Percentiles rank a stretch among this genome's conserved stretches.
These are phyloP conservation scores for Chrysomela aeneicollis DNA, from an alignment of 2,888 invertebrate species.

Conservation along the genomic window DNA sequence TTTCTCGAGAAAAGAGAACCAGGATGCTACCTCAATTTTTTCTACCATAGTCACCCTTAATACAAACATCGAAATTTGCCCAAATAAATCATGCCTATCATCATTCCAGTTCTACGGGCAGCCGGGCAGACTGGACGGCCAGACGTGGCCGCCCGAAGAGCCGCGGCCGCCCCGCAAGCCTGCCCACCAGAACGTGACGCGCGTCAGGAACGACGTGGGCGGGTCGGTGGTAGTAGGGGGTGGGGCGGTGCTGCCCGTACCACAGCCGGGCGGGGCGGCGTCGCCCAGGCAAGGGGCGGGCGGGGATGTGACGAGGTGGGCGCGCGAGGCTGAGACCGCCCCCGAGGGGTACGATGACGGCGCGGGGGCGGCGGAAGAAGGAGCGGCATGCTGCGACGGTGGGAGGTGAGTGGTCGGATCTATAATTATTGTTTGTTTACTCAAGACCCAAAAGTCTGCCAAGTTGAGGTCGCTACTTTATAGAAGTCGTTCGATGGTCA, in stretches of 20 bases:
- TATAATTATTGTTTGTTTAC: too few relatives aligned
- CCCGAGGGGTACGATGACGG: conserved; percentile 45
- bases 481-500: too few relatives aligned
- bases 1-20: too few relatives aligned
- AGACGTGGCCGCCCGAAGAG: conserved; percentile 71
- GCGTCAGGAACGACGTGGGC: conserved; percentile 61
- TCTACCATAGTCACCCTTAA: too few relatives aligned
- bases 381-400: conserved; percentile 41
- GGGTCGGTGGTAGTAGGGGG: too few relatives aligned
- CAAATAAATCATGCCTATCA: too few relatives aligned
- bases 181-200: conserved; percentile 62
- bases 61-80: too few relatives aligned
- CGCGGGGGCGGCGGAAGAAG: conserved; percentile 39
- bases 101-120: conserved; percentile 77
- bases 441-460: too few relatives aligned
- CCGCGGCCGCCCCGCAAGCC: conserved; percentile 63
- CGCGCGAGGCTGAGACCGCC: conserved; percentile 49
- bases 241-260: conserved; percentile 31
- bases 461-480: too few relatives aligned
- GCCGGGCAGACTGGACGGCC: conserved; percentile 77
- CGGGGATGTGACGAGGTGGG: conserved; percentile 38
- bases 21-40: too few relatives aligned
- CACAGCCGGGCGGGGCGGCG: conserved; percentile 47
- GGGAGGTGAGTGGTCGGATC: conserved; percentile 39
- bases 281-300: conserved; percentile 43